phyloP scores from a whole-genome alignment of 64 coral and sea anemone species.

The Stichodactyla helianthus region DNA sequence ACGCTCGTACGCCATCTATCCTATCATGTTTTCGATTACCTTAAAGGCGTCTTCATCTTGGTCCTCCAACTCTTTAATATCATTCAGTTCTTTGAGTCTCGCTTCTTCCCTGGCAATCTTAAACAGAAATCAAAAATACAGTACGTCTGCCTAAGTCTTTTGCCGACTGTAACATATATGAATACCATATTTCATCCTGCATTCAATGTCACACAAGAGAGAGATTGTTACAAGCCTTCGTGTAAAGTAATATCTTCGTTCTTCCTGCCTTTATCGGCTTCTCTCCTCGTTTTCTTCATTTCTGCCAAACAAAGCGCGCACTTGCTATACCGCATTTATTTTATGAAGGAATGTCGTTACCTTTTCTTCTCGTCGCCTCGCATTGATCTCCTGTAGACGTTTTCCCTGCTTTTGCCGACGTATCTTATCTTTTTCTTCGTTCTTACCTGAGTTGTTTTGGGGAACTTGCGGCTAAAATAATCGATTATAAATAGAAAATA shows the following conservation, averaged over 20 bases:
- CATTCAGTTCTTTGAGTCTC: background rate
- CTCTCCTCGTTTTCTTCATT: too few species aligned
- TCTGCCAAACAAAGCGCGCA: too few species aligned
- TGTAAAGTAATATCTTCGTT: too few species aligned
- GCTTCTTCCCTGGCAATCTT: conserved; percentile 20
- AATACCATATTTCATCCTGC: too few species aligned
- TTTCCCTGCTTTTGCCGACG: conserved; percentile 86
- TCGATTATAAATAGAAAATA: background rate
- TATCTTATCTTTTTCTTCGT: conserved; percentile 71
- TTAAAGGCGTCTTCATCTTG: background rate
- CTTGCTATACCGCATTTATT: too few species aligned
- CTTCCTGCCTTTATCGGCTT: too few species aligned
- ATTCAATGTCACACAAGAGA: too few species aligned
- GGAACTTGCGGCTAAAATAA: background rate
- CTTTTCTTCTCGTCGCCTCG: conserved; percentile 87
- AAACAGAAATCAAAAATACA: background rate
- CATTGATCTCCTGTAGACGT: conserved; percentile 93
- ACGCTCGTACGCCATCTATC: too few species aligned
- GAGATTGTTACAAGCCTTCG: too few species aligned
- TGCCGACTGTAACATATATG: too few species aligned
- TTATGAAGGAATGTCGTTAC: background rate
- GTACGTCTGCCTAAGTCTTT: background rate
- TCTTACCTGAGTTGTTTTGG: too few species aligned
- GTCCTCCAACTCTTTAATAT: background rate
- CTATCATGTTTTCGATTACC: too few species aligned